These are phyloP conservation scores for Nanorana parkeri DNA, from an alignment of 2,113 vertebrate genomes.

Conservation along the genomic window DNA sequence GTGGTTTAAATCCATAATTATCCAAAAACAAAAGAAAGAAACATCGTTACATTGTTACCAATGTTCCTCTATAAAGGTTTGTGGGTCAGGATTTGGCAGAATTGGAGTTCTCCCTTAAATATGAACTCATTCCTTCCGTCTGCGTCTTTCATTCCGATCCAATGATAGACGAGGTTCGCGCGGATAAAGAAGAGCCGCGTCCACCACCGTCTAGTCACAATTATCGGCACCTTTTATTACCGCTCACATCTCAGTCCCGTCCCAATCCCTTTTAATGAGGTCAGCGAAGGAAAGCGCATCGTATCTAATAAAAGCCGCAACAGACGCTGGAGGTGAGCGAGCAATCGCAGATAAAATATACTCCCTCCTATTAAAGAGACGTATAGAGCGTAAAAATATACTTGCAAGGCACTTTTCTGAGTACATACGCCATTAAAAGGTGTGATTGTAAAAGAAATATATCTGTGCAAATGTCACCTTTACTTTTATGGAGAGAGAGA, in stretches of 20 bases:
- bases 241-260: neutral
- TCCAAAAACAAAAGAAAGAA: no score
- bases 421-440: conserved; percentile 45
- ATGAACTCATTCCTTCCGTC: neutral
- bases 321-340: conserved; percentile 30
- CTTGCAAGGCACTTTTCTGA: conserved; percentile 42
- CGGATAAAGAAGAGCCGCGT: neutral
- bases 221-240: conserved; percentile 39
- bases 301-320: conserved; percentile 18
- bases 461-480: conserved; percentile 41
- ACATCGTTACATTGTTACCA: no score
- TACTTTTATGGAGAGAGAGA: conserved; percentile 14
- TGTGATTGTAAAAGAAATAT: conserved; percentile 51
- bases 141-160: neutral
- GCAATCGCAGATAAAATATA: conserved; percentile 37
- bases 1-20: no score
- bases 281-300: conserved; percentile 24
- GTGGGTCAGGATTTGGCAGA: no score
- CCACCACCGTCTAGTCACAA: neutral
- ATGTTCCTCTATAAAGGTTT: no score
- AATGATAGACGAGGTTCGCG: neutral
- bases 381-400: conserved; percentile 45
- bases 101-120: neutral
- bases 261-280: conserved; percentile 38
- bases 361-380: conserved; percentile 50